These are phyloP conservation scores for Microcebus jonahi DNA, from an alignment of 2,113 vertebrate genomes.

Conservation along the genomic window DNA sequence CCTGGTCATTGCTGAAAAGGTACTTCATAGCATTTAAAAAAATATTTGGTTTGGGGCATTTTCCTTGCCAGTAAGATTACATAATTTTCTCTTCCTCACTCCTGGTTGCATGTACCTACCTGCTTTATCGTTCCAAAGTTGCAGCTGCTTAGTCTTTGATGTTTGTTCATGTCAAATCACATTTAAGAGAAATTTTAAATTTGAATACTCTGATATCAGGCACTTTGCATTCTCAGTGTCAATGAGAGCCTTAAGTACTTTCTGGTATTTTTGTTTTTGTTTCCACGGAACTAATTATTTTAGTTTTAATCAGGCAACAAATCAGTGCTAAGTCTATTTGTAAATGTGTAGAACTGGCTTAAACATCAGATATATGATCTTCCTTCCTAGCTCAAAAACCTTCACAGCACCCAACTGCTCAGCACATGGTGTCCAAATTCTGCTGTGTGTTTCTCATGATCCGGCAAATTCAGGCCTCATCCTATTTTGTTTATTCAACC, in stretches of 20 bases:
- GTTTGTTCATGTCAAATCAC: slow-evolving; percentile 30
- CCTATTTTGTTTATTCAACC: not conserved
- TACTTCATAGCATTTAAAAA: too few species aligned
- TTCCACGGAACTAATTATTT: slow-evolving; percentile 11
- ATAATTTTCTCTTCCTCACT: slow-evolving; percentile 30
- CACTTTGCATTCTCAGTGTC: not conserved
- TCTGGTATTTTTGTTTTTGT: not conserved
- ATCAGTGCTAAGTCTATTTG: slow-evolving; percentile 5
- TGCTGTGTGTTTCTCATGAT: not conserved
- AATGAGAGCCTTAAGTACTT: not conserved
- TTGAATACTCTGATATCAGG: slow-evolving; percentile 11
- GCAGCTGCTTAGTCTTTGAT: slow-evolving; percentile 16
- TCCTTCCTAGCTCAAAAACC: not conserved
- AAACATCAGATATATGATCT: not conserved
- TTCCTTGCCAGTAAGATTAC: slow-evolving; percentile 10
- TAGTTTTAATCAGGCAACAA: slow-evolving; percentile 23
- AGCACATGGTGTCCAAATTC: not conserved
- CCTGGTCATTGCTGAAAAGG: too few species aligned
- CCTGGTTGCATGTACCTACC: slow-evolving; percentile 24
- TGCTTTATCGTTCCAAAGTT: slow-evolving; percentile 57
- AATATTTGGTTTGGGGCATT: not conserved
- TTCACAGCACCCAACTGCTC: not conserved
- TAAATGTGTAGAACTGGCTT: slow-evolving; percentile 15
- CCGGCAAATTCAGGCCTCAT: not conserved
- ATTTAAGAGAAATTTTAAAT: slow-evolving; percentile 46